Base-by-base conservation (phyloP, 1,140 invertebrate genomes). In the Caerostris extrusa region DNA sequence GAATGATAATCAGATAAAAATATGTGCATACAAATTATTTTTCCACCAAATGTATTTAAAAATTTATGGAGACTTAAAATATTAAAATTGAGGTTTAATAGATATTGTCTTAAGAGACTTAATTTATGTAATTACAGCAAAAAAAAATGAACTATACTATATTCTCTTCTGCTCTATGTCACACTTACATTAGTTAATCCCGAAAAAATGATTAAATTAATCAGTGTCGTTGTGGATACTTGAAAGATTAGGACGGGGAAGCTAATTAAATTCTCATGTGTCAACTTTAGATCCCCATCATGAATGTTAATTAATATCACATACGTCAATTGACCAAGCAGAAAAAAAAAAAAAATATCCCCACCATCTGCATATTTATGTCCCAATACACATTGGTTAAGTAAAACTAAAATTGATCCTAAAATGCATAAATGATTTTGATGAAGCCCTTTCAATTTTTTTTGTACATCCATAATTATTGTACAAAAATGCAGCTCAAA, bases 181-280 rank as follows among this genome's bases (percentile, higher is more conserved):
- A 8, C 3, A 77, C 50, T 77, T 77, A 19, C 34, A 77, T 34
- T 77, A 50, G 7, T 77, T 77, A 53, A 50, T 77, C 3, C 0
- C 4, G 1, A 5, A 50, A 50, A 77, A 77, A 34, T 53, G 7
- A 77, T 53, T 53, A 50, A 77, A 77, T 50, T 77, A 77, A 77
- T 77, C 12, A 77, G 71, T 77, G 71, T 77, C n/a, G 7, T 77
- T 77, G 7, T 7, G n/a, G 8, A 10, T 12, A 34, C 50, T 53
- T 77, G 3, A 77, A 77, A 12, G 19, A 53, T 34, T 77, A n/a
- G 6, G 71, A 19, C 34, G 50, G n/a, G 71, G 5, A 77, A 77
- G 34, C 10, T 77, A 77, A 77, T 77, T 77, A 77, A 50, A 77
- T n/a, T 77, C 34, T 53, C 71, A 77, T 19, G 71, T 77, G 71